These are phyloP conservation scores for Hydrotaea diabolus DNA, from an alignment of 2,888 invertebrate genomes.

Conservation along the genomic window DNA sequence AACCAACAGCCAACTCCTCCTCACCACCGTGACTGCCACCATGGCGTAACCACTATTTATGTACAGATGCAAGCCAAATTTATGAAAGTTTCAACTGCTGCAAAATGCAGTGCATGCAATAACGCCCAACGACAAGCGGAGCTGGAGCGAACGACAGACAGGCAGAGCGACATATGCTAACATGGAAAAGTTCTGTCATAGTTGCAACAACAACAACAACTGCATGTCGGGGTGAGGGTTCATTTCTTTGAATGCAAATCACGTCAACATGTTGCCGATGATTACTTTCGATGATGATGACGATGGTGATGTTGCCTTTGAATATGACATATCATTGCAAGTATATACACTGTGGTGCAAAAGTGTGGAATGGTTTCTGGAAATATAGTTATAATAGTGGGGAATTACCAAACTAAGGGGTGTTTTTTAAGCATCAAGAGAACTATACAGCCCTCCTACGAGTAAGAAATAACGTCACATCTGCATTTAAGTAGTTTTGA, in stretches of 20 bases:
- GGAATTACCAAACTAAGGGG: too few species aligned
- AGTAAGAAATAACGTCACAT: too few species aligned
- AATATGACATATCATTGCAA: neutral
- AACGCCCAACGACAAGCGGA: neutral
- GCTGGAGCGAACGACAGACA: too few species aligned
- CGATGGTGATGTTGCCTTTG: neutral
- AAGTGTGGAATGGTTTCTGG: too few species aligned
- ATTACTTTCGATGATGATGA: neutral
- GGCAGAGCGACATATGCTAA: neutral
- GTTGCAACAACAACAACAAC: conserved; percentile 26
- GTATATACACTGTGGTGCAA: too few species aligned
- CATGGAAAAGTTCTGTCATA: conserved; percentile 25
- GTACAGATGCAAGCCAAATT: neutral
- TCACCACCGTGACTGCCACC: neutral
- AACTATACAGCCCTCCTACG: too few species aligned
- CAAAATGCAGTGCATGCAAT: conserved; percentile 1
- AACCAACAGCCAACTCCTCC: conserved; percentile 11
- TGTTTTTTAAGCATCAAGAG: too few species aligned
- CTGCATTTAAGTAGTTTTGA: too few species aligned
- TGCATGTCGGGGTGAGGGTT: neutral
- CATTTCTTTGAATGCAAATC: conserved; percentile 8
- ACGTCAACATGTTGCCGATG: conserved; percentile 43
- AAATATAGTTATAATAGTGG: too few species aligned
- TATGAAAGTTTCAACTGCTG: conserved; percentile 22
- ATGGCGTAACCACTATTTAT: neutral